Base-by-base conservation (phyloP, 2,888 invertebrate species). In the Reticulitermes lucifugus region DNA sequence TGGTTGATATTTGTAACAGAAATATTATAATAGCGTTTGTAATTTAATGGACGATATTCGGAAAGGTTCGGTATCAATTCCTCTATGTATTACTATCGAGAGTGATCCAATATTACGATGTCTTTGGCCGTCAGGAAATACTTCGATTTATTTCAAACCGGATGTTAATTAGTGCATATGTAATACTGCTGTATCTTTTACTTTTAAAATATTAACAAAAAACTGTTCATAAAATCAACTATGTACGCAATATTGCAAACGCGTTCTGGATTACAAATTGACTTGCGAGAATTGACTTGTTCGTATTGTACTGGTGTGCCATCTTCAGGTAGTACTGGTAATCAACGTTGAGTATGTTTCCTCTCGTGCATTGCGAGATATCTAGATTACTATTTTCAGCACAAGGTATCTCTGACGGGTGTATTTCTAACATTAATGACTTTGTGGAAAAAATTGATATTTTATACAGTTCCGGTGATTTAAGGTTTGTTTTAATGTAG, bases 321-420 rank as follows among this genome's bases (percentile, higher is more conserved):
- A 77, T 79, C 85, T 85, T 51, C 65, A 79, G 85, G 21, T n/a
- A 71, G 65, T 41, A 59, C 43, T 22, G 3, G 22, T 41, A 83
- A 85, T 79, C 79, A 83, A 46, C 29, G 29, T 79, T 84, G 18
- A 25, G 29, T 84, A 89, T 85, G 87, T 87, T 88, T 88, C 85
- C 84, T 88, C 88, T 88, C 88, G 88, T 87, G 82, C 84, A 88
- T 88, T 86, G 85, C 88, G 88, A 88, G 88, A 89, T 88, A 88
- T 88, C 88, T 88, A 87, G 88, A 88, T 88, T 88, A 89, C 88
- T 89, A 89, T 89, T 89, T 89, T 89, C 89, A 88, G 89, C 87
- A 86, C 87, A 88, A 87, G 88, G 87, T 86, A 87, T 85, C 85
- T 86, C 86, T 87, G 86, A 86, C 86, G 87, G 87, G 86, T 87